Evolutionary conservation across 2,113 vertebrate species (phyloP).

Genomic region (Callithrix jacchus): DNA sequence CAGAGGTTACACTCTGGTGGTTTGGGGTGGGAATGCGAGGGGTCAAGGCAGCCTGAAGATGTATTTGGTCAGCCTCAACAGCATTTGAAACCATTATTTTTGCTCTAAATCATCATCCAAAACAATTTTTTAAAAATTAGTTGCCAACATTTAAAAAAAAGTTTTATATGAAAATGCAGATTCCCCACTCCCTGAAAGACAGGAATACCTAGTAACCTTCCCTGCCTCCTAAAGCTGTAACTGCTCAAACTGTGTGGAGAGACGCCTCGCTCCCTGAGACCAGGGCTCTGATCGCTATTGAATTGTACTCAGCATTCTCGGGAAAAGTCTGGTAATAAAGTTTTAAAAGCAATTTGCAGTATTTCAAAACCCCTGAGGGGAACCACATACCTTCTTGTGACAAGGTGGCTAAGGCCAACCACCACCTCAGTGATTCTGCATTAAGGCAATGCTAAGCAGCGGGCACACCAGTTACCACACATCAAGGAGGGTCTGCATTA

Average conservation of each 20-base stretch:
- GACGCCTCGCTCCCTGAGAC: not conserved
- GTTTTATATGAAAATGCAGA: not conserved
- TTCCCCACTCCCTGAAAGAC: not conserved
- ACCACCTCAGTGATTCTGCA: not conserved
- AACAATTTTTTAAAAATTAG: not conserved
- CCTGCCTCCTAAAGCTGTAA: not conserved
- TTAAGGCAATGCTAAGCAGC: not conserved
- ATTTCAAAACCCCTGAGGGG: not conserved
- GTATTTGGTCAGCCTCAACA: not conserved
- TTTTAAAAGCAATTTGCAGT: not conserved
- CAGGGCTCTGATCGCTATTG: fast-evolving
- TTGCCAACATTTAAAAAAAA: not conserved
- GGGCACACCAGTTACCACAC: not conserved
- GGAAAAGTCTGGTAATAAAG: not conserved
- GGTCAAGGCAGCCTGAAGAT: not conserved
- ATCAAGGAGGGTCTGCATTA: not conserved
- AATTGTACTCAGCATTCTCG: not conserved
- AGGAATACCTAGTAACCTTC: not conserved
- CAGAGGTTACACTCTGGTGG: not conserved
- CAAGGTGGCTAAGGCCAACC: not conserved
- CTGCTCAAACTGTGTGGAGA: fast-evolving
- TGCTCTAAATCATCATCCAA: too few relatives aligned
- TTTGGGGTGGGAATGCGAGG: fast-evolving
- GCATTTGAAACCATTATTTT: not conserved
- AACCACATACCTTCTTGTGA: not conserved